Conservation (phyloP, 2,888 invertebrate genomes). For the Syrista parreyssii region DNA sequence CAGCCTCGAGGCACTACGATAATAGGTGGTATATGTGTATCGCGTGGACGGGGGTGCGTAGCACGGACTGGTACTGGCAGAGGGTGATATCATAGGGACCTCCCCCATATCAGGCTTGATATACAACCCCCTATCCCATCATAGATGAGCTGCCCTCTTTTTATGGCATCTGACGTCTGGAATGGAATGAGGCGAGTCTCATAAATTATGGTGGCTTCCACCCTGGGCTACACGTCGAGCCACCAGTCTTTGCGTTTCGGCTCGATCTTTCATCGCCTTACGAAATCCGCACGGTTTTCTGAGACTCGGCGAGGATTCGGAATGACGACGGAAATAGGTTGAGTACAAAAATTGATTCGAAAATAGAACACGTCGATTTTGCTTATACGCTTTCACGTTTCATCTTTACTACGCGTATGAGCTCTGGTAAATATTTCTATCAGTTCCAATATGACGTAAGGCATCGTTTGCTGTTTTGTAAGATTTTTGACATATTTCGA, state of each 20-base stretch:
- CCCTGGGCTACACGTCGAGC: conserved; percentile 22
- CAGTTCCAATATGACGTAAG: no score
- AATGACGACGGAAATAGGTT: background rate
- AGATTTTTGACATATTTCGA: background rate
- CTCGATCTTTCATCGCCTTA: conserved; percentile 1
- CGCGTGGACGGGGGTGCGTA: conserved; percentile 39
- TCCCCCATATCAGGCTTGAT: conserved; percentile 36
- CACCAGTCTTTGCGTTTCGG: conserved; percentile 24
- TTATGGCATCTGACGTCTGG: conserved; percentile 10
- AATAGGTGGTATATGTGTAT: background rate
- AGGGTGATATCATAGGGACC: conserved; percentile 23
- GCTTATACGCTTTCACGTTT: background rate
- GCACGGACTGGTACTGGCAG: conserved; percentile 47
- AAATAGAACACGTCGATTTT: background rate
- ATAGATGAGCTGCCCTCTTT: conserved; percentile 12
- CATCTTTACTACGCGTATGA: background rate
- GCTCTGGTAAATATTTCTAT: no score
- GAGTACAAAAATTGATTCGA: background rate
- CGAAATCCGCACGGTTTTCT: background rate
- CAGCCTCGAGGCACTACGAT: background rate
- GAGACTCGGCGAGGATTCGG: background rate
- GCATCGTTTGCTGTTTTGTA: background rate
- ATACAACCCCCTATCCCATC: conserved; percentile 29
- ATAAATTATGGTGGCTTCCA: conserved; percentile 13
- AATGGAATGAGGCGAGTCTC: conserved; percentile 4